phyloP scores from a whole-genome alignment of 2,888 invertebrate genomes.

The Hirtodrosophila trivittata region DNA sequence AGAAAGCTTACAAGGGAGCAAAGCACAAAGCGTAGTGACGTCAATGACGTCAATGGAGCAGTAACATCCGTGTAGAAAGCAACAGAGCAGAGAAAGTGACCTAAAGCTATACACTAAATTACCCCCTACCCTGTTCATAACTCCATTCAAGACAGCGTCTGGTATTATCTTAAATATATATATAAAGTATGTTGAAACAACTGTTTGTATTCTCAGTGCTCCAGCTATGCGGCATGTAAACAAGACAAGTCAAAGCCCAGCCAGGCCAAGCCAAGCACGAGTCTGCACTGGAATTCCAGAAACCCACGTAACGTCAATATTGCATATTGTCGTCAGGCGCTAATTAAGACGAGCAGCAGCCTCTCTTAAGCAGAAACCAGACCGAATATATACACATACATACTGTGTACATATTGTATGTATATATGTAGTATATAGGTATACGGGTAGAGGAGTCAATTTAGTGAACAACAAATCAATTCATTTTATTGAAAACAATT shows the following conservation, averaged over 20 bases:
- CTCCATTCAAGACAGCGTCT: constrained; percentile 27
- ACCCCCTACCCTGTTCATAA: not conserved
- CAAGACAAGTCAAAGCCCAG: no score
- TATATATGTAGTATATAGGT: constrained; percentile 1
- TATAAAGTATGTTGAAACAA: constrained; percentile 70
- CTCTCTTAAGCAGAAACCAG: constrained; percentile 26
- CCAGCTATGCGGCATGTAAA: no score
- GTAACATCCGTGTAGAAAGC: constrained; percentile 74
- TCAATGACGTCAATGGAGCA: constrained; percentile 15
- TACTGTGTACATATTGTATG: not conserved
- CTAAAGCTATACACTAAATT: constrained; percentile 30
- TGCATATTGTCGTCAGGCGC: constrained; percentile 60
- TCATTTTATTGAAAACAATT: constrained; percentile 75
- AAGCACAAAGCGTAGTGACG: no score
- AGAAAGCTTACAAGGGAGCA: constrained; percentile 43
- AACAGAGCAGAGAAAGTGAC: constrained; percentile 65
- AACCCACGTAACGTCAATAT: constrained; percentile 69
- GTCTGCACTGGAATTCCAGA: constrained; percentile 60
- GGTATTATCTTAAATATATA: constrained; percentile 43
- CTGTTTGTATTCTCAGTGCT: constrained; percentile 49
- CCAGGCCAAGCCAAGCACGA: constrained; percentile 11
- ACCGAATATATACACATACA: no score
- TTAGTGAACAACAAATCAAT: constrained; percentile 71
- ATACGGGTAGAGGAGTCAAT: constrained; percentile 9
- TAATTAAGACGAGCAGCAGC: constrained; percentile 62